phyloP scores from a whole-genome alignment of 2,888 invertebrate genomes.

The Raillietiella orientalis region DNA sequence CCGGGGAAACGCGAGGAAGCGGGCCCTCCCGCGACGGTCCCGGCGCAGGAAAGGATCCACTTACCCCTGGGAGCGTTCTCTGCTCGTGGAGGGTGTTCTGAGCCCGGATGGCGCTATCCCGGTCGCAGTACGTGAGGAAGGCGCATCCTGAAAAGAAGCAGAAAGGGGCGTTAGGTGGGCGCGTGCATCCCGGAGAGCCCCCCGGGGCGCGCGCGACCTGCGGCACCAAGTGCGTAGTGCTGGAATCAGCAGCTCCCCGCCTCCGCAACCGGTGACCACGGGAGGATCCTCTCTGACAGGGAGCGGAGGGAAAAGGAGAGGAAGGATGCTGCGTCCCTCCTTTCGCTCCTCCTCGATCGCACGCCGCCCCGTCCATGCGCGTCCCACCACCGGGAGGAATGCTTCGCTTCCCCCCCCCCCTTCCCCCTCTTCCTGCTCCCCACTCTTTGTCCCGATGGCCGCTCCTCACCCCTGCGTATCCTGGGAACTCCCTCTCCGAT shows the following conservation, averaged over 20 bases:
- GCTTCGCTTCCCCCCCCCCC: constrained; percentile 1
- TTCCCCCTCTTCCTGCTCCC: constrained; percentile 3
- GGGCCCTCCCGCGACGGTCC: no score
- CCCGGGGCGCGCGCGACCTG: no score
- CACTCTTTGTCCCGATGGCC: constrained; percentile 3
- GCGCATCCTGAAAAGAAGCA: constrained; percentile 47
- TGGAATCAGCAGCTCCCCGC: no score
- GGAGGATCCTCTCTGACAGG: no score
- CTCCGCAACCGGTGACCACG: no score
- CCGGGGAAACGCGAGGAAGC: no score
- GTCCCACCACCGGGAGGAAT: constrained; percentile 5
- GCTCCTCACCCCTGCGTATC: constrained; percentile 4
- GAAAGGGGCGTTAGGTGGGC: no score
- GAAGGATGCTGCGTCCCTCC: no score
- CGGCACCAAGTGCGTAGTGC: no score
- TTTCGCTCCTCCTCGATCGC: constrained; percentile 2
- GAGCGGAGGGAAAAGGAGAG: no score
- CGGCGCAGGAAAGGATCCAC: constrained; percentile 18
- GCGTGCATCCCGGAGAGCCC: no score
- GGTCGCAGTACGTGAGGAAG: constrained; percentile 88
- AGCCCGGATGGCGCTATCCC: constrained; percentile 76
- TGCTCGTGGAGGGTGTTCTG: constrained; percentile 87
- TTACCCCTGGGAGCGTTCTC: constrained; percentile 92
- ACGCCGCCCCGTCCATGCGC: constrained; percentile 5
- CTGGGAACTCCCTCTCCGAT: constrained; percentile 4